A percentile compares a stretch with the other conserved stretches of the same genome.
These are phyloP conservation scores for Meriones psammophilus DNA, from an alignment of 2,797 vertebrate genomes.

Conservation along the genomic window DNA sequence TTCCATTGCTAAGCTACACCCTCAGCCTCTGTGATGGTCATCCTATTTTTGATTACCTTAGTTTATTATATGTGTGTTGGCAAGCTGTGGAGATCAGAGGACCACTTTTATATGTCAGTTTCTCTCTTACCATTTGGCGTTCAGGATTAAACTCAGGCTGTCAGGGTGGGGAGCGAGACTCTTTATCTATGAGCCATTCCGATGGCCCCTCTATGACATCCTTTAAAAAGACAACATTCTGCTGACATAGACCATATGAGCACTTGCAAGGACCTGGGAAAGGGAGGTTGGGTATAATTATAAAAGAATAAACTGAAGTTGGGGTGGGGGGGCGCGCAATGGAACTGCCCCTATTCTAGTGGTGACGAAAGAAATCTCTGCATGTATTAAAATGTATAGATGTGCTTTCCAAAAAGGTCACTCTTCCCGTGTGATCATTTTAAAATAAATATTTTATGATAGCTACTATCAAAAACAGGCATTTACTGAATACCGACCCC, in stretches of 20 bases:
- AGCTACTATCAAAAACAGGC: neutral
- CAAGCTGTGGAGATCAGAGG: neutral
- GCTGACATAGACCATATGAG: neutral
- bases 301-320: neutral
- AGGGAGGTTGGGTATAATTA: neutral
- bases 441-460: conserved; percentile 1
- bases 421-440: neutral
- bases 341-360: neutral
- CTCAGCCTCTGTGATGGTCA: neutral
- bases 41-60: too few species aligned
- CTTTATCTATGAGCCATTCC: too few species aligned
- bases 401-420: neutral
- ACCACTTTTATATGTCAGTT: neutral
- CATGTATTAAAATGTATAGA: neutral
- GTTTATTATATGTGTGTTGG: neutral
- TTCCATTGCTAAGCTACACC: too few species aligned
- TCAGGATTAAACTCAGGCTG: neutral
- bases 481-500: neutral
- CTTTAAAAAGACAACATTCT: neutral
- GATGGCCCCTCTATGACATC: neutral
- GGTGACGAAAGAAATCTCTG: neutral
- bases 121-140: too few species aligned
- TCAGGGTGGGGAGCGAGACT: neutral
- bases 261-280: neutral
- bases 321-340: neutral